A percentile compares a stretch with the other conserved stretches of the same genome.
phyloP scores from a whole-genome alignment of 2,888 invertebrate genomes.

The Phyllotreta cruciferae region DNA sequence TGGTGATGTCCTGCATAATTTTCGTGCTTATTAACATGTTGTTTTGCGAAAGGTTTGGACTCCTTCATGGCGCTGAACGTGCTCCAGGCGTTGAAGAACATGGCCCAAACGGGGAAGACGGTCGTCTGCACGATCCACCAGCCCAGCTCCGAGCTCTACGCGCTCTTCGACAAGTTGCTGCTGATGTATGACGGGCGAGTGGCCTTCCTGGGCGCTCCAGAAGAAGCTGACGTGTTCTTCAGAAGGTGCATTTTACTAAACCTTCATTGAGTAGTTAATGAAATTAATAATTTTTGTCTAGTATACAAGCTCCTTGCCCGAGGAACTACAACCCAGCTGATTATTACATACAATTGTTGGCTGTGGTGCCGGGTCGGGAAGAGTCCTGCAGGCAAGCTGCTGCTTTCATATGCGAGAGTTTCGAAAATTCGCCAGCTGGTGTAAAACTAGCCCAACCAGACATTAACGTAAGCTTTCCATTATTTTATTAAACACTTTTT shows the following conservation, averaged over 20 bases:
- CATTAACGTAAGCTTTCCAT: conserved; percentile 53
- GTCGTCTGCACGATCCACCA: conserved; percentile 94
- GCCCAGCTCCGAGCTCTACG: conserved; percentile 90
- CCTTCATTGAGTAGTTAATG: neutral
- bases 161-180: conserved; percentile 87
- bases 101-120: conserved; percentile 85
- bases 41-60: conserved; percentile 66
- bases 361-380: conserved; percentile 85
- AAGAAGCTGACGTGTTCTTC: conserved; percentile 81
- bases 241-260: conserved; percentile 65
- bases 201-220: conserved; percentile 84
- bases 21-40: neutral
- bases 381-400: conserved; percentile 79
- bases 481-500: no score
- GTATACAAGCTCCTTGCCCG: conserved; percentile 84
- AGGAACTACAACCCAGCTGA: conserved; percentile 94
- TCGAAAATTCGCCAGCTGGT: conserved; percentile 71
- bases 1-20: neutral
- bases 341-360: conserved; percentile 88
- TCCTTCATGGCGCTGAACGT: conserved; percentile 97
- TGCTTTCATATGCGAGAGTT: conserved; percentile 80
- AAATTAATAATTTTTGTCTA: conserved; percentile 53
- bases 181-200: conserved; percentile 92
- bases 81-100: conserved; percentile 76
- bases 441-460: conserved; percentile 68